A percentile compares a stretch with the other conserved stretches of the same genome.
phyloP scores from a whole-genome alignment of 1,140 invertebrate genomes.

The Leptoteleia sp. region DNA sequence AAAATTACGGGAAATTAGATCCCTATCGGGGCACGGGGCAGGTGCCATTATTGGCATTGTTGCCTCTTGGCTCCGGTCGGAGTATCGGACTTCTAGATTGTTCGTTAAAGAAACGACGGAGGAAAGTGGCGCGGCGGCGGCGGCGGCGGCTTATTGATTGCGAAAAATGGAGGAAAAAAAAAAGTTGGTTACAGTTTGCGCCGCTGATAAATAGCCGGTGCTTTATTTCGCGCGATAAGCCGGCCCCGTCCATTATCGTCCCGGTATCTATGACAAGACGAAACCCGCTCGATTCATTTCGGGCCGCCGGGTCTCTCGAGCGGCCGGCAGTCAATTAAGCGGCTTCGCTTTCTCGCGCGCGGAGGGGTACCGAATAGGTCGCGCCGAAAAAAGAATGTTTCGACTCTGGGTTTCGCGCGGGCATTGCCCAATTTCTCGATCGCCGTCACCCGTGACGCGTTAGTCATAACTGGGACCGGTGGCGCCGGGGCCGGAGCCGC shows the following conservation, averaged over 20 bases:
- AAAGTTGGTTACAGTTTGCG: too few relatives aligned
- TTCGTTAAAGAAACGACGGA: neutral
- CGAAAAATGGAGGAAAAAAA: too few relatives aligned
- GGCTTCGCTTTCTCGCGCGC: neutral
- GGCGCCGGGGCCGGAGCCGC: neutral
- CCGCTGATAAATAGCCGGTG: neutral
- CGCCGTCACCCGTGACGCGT: neutral
- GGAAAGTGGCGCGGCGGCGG: too few relatives aligned
- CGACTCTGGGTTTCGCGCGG: neutral
- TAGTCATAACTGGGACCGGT: neutral
- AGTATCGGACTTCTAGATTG: too few relatives aligned
- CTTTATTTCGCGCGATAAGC: constrained; percentile 10
- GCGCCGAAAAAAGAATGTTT: neutral
- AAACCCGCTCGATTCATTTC: constrained; percentile 2
- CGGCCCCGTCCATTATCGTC: constrained; percentile 9
- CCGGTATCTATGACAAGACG: constrained; percentile 16
- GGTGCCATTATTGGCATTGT: too few relatives aligned
- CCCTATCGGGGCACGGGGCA: neutral
- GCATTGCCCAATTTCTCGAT: neutral
- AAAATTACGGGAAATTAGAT: constrained; percentile 14
- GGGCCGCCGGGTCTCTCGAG: neutral
- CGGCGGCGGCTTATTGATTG: neutral
- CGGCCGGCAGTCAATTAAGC: neutral
- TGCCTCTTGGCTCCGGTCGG: too few relatives aligned
- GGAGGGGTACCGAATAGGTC: neutral